Evolutionary conservation across 2,113 vertebrate species (phyloP), one percentile per base, ranked within the genome.

Genomic region (Cryptoleucopteryx plumbea): DNA sequence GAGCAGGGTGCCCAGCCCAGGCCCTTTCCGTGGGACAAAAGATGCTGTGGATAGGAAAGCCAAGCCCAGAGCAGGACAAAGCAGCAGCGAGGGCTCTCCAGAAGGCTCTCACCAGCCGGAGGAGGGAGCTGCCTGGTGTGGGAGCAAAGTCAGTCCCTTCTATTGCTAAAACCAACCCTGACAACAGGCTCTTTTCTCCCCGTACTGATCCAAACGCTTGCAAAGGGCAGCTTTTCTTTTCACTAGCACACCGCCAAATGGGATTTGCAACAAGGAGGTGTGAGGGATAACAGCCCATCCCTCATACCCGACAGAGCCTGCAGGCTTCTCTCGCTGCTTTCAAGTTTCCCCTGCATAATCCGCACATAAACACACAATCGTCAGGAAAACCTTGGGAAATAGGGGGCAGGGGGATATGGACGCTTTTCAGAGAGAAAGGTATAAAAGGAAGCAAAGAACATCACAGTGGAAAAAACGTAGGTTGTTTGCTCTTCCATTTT

Each of bases 321-420:
- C 45, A 90, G 91, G 85, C 90, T 92, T 93, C 88, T 68, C 38
- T 71, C 19, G 43, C 77, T 81, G 56, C 91, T 97, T 96, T 94
- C 92, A 95, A 55, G 86, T 86, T 86, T 94, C 77, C 84, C 26
- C 34, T 55, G 82, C 56, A 52, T 93, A 96, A 79, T 93, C 96
- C 96, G 73, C 71, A 53, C 88, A 97, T 81, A 67, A 97, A 90
- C 81, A 96, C 87, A 74, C 16, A 7, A 96, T 94, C 94, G 86
- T 72, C 93, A 96, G 96, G 90, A 97, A 94, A 78, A 78, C 87
- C 93, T 80, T 82, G 11, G 86, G 94, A 96, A 96, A 96, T 62
- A 92, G 86, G 85, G 82, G 88, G 85, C 86, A 96, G 97, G 77
- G 61, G 78, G 56, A 95, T 94, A 92, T 82, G 93, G 88, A 91